Evolutionary conservation across 2,113 vertebrate species (phyloP).

Genomic region (Mellivora capensis): DNA sequence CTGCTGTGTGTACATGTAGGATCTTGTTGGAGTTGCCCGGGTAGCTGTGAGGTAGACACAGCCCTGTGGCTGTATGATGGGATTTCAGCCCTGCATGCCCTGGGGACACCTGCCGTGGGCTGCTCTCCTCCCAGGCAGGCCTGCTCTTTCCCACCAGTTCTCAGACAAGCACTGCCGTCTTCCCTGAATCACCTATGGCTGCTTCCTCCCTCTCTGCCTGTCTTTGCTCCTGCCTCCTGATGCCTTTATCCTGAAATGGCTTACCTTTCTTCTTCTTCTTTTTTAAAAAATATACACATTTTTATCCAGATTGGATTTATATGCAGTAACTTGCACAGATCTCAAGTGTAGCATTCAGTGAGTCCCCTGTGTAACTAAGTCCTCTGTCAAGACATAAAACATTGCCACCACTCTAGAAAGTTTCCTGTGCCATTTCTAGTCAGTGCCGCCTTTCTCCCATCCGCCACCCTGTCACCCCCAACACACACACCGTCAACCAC

Average conservation of each 20-base stretch:
- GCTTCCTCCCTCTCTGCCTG: not conserved
- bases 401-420: not conserved
- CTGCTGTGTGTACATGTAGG: not conserved
- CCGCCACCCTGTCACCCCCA: not conserved
- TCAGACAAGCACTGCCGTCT: not conserved
- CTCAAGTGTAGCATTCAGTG: not conserved
- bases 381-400: not conserved
- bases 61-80: not conserved
- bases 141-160: rapidly evolving
- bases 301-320: not conserved
- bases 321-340: not conserved
- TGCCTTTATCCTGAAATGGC: not conserved
- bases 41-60: not conserved
- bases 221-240: not conserved
- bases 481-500: no score
- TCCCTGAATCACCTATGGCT: not conserved
- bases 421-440: not conserved
- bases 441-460: not conserved
- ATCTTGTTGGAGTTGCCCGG: not conserved
- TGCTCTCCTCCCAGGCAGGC: not conserved
- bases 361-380: not conserved
- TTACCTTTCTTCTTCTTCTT: not conserved
- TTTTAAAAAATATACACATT: not conserved
- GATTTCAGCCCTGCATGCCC: not conserved
- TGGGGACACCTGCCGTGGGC: rapidly evolving